Evolutionary conservation across 2,113 vertebrate species (phyloP).

Genomic region (Lycocorax pyrrhopterus): DNA sequence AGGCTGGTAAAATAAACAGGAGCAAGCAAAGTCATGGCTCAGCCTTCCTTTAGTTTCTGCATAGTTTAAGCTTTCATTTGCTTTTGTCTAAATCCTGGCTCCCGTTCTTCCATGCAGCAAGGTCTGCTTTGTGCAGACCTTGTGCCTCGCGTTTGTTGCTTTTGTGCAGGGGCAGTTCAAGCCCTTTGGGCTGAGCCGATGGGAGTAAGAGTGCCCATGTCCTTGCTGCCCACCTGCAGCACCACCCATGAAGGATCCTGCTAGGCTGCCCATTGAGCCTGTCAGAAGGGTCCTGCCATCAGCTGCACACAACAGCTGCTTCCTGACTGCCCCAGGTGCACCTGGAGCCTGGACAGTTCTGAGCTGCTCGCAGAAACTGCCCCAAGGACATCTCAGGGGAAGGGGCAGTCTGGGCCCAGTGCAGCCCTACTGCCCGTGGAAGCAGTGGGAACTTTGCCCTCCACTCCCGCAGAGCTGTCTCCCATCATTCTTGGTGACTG

Average conservation of each 20-base stretch:
- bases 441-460: not conserved
- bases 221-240: not conserved
- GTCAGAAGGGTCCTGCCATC: not conserved
- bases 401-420: not conserved
- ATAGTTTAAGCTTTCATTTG: constrained; percentile 13
- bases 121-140: not conserved
- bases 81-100: not conserved
- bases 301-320: not conserved
- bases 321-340: not conserved
- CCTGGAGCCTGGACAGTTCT: not conserved
- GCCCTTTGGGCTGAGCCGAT: not conserved
- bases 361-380: not conserved
- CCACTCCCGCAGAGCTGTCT: not conserved
- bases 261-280: not conserved
- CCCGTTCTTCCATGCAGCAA: not conserved
- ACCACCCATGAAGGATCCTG: rapidly evolving
- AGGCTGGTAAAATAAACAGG: constrained; percentile 39
- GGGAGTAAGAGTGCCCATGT: not conserved
- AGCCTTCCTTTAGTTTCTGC: not conserved
- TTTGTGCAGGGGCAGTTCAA: rapidly evolving
- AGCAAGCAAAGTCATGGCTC: not conserved
- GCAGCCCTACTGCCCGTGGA: rapidly evolving
- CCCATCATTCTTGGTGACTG: not conserved
- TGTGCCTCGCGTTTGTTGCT: rapidly evolving
- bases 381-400: not conserved